Conservation (phyloP, 2,113 vertebrate species). For the Toxotes jaculatrix region DNA sequence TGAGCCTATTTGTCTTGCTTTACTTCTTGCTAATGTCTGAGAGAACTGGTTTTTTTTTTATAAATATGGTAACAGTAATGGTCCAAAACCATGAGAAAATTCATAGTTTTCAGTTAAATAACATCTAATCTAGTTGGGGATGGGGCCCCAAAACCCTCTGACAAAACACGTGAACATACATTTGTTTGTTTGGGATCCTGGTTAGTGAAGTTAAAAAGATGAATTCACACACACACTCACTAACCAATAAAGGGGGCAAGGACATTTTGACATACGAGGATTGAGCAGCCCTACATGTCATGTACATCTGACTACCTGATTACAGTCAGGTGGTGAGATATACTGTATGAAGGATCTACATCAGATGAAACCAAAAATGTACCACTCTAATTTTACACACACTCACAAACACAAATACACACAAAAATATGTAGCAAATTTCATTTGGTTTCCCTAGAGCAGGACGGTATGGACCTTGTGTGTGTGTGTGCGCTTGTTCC, state of each 20-base stretch:
- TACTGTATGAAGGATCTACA: neutral
- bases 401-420: neutral
- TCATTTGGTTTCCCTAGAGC: constrained; percentile 13
- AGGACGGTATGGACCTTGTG: neutral
- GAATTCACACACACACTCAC: neutral
- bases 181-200: neutral
- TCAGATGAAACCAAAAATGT: neutral
- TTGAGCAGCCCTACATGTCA: too few relatives aligned
- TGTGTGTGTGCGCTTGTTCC: constrained; percentile 30
- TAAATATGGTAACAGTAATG: neutral
- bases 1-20: neutral
- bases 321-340: too few relatives aligned
- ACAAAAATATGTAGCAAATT: neutral
- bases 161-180: neutral
- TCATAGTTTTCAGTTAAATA: neutral
- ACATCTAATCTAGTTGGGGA: neutral
- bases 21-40: neutral
- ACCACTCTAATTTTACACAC: neutral
- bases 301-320: too few relatives aligned
- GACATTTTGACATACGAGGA: too few relatives aligned
- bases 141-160: too few relatives aligned
- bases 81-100: neutral
- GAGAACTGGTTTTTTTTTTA: neutral
- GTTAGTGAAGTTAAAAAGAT: neutral
- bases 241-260: too few relatives aligned